These are phyloP conservation scores for Druon quercuslanigerum DNA, from an alignment of 1,140 invertebrate genomes.

Conservation along the genomic window DNA sequence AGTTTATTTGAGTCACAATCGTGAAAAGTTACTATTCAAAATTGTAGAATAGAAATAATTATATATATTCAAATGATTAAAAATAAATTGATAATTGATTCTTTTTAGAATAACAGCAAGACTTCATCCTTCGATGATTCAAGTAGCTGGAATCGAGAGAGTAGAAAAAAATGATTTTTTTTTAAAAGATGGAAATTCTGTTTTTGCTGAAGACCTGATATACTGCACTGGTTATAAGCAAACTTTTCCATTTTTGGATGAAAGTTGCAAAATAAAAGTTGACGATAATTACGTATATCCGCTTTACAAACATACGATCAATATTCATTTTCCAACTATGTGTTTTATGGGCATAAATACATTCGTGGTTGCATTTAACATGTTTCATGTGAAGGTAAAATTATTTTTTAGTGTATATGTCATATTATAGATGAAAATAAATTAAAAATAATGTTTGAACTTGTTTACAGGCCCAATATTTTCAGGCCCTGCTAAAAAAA, in stretches of 20 bases:
- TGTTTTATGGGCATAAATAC: constrained; percentile 81
- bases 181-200: constrained; percentile 51
- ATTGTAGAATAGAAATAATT: neutral
- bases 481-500: constrained; percentile 76
- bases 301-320: constrained; percentile 85
- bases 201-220: constrained; percentile 52
- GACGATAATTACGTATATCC: constrained; percentile 81
- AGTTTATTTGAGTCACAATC: constrained; percentile 73
- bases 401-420: no score
- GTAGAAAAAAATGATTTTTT: constrained; percentile 50
- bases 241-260: constrained; percentile 81
- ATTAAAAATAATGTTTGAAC: no score
- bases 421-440: neutral
- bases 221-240: constrained; percentile 80
- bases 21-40: constrained; percentile 49
- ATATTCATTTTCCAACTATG: constrained; percentile 83
- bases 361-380: constrained; percentile 79
- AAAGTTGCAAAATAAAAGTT: constrained; percentile 77
- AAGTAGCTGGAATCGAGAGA: constrained; percentile 58
- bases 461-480: constrained; percentile 75
- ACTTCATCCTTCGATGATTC: constrained; percentile 54
- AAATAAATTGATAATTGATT: neutral
- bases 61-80: neutral
- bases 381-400: constrained; percentile 83
- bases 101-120: constrained; percentile 49